These are phyloP conservation scores for Mionectes olivaceus DNA, from an alignment of 2,797 vertebrate species.

Conservation along the genomic window DNA sequence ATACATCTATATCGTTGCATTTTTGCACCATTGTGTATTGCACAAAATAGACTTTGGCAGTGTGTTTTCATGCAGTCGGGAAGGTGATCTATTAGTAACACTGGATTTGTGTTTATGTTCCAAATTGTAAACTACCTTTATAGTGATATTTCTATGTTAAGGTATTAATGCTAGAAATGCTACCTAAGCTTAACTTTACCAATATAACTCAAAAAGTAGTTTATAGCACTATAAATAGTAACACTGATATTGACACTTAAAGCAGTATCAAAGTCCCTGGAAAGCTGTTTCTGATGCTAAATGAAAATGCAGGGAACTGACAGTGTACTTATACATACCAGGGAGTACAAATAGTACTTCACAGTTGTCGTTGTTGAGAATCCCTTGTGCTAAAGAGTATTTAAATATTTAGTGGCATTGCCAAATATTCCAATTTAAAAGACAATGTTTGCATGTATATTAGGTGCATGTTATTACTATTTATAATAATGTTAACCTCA, in stretches of 20 bases:
- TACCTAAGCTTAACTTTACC: conserved; percentile 68
- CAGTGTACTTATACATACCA: conserved; percentile 39
- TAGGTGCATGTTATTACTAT: background rate
- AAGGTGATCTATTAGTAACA: conserved; percentile 71
- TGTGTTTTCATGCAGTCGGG: conserved; percentile 46
- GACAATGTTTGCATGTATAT: background rate
- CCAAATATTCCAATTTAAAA: background rate
- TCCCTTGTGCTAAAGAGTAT: background rate
- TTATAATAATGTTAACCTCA: background rate
- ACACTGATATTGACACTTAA: conserved; percentile 69
- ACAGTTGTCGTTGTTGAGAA: background rate
- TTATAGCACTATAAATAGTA: conserved; percentile 77
- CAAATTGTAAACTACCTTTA: conserved; percentile 67
- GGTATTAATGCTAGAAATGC: conserved; percentile 63
- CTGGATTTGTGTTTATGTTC: conserved; percentile 73
- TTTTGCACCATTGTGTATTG: conserved; percentile 66
- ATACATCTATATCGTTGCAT: conserved; percentile 71
- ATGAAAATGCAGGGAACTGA: conserved; percentile 41
- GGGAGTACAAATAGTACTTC: conserved; percentile 20
- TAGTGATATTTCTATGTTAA: conserved; percentile 72
- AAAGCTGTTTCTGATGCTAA: conserved; percentile 56
- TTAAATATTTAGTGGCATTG: background rate
- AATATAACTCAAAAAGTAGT: conserved; percentile 67
- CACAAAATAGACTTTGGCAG: conserved; percentile 57
- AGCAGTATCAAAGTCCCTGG: conserved; percentile 57